Percentiles rank a stretch among this genome's conserved stretches.
phyloP scores from a whole-genome alignment of 2,888 invertebrate genomes.

The Lucinisca nassula region DNA sequence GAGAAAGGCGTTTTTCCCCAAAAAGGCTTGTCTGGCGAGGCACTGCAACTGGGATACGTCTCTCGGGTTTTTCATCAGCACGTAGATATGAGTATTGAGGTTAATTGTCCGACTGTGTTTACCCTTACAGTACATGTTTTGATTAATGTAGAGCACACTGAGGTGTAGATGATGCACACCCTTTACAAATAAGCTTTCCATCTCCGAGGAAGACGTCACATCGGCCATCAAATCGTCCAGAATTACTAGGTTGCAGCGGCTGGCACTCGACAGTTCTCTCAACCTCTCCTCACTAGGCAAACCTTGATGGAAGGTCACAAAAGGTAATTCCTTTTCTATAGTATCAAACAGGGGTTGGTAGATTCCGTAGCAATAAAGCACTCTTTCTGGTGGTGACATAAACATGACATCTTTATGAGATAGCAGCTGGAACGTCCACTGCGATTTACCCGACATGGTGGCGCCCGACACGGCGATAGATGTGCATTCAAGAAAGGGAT shows the following conservation, averaged over 20 bases:
- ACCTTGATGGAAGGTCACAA: slow-evolving; percentile 51
- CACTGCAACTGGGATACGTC: slow-evolving; percentile 58
- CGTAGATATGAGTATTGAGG: slow-evolving; percentile 25
- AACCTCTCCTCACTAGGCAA: slow-evolving; percentile 46
- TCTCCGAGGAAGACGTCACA: slow-evolving; percentile 60
- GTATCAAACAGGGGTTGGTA: slow-evolving; percentile 57
- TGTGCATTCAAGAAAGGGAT: slow-evolving; percentile 52
- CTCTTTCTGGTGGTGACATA: slow-evolving; percentile 46
- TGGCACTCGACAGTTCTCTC: slow-evolving; percentile 14
- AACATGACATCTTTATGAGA: slow-evolving; percentile 56
- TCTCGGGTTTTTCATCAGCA: slow-evolving; percentile 44
- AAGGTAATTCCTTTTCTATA: slow-evolving; percentile 49
- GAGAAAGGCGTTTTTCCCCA: slow-evolving; percentile 40
- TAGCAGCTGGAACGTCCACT: slow-evolving; percentile 24
- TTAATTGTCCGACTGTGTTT: slow-evolving; percentile 25
- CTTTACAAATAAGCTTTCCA: slow-evolving; percentile 57
- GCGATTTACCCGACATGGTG: slow-evolving; percentile 50
- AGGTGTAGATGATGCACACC: slow-evolving; percentile 58
- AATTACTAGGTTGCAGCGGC: slow-evolving; percentile 37
- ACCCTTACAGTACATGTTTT: slow-evolving; percentile 33
- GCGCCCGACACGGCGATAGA: slow-evolving; percentile 55
- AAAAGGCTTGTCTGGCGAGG: slow-evolving; percentile 49
- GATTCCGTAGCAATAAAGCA: slow-evolving; percentile 65
- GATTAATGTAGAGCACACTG: slow-evolving; percentile 45
- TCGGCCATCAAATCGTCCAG: slow-evolving; percentile 47